These are phyloP conservation scores for Eugnorisma glareosa DNA, from an alignment of 2,888 invertebrate species.

Conservation along the genomic window DNA sequence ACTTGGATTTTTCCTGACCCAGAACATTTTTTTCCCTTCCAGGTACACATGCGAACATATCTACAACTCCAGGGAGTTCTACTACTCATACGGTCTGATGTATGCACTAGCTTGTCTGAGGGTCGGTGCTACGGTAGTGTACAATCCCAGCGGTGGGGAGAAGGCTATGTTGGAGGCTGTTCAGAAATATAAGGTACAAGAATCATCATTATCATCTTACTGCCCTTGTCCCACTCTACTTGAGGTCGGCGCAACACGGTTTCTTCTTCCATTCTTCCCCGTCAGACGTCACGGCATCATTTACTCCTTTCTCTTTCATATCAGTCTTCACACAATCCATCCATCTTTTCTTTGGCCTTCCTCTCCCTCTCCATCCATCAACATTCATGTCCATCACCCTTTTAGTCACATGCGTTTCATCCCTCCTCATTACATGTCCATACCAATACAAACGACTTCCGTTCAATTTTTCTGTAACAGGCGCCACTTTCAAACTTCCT, in stretches of 20 bases:
- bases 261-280: too few relatives aligned
- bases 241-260: too few relatives aligned
- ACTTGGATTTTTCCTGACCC: background rate
- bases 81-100: slow-evolving; percentile 62
- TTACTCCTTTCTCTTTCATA: too few relatives aligned
- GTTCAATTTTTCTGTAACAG: too few relatives aligned
- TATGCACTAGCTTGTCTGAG: slow-evolving; percentile 41
- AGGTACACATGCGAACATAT: slow-evolving; percentile 24
- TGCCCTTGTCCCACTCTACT: too few relatives aligned
- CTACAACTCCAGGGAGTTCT: slow-evolving; percentile 64
- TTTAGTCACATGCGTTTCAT: background rate
- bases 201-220: background rate
- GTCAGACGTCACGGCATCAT: too few relatives aligned
- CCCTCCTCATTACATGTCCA: background rate
- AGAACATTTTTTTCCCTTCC: background rate
- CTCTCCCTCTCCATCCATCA: background rate
- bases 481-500: too few relatives aligned
- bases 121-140: slow-evolving; percentile 54
- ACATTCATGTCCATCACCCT: background rate
- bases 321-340: too few relatives aligned
- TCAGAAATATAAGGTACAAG: slow-evolving; percentile 65
- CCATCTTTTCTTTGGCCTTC: too few relatives aligned
- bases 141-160: slow-evolving; percentile 35
- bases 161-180: slow-evolving; percentile 57
- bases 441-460: background rate